A percentile compares a stretch with the other conserved stretches of the same genome.
Evolutionary conservation across 2,888 invertebrate genomes (phyloP).

Genomic region (Cyclophora albipunctata): DNA sequence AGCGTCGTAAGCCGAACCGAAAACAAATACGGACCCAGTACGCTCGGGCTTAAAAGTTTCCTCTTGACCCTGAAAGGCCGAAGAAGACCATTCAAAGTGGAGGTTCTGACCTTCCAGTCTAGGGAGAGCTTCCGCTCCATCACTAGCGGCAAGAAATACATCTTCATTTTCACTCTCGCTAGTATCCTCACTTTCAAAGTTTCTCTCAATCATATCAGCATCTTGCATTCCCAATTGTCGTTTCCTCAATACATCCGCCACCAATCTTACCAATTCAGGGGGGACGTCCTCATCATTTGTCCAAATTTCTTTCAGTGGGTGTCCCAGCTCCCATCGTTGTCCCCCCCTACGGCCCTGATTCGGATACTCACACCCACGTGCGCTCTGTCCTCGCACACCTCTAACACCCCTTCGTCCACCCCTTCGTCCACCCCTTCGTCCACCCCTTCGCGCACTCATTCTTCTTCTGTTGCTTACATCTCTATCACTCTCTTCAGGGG

Average conservation of each 20-base stretch:
- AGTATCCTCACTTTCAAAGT: conserved; percentile 2
- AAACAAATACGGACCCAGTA: too few species aligned
- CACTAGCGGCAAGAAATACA: too few species aligned
- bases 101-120: too few species aligned
- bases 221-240: conserved; percentile 4
- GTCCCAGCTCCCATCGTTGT: conserved; percentile 4
- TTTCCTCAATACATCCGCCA: conserved; percentile 6
- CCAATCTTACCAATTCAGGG: not conserved
- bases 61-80: too few species aligned
- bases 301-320: conserved; percentile 1
- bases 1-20: too few species aligned
- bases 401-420: too few species aligned
- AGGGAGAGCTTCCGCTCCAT: too few species aligned
- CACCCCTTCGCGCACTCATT: conserved; percentile 1
- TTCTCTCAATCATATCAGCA: not conserved
- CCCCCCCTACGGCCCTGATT: not conserved
- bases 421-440: too few species aligned
- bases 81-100: too few species aligned
- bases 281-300: too few species aligned
- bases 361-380: not conserved
- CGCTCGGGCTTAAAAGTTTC: too few species aligned
- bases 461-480: not conserved
- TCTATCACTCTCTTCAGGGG: not conserved
- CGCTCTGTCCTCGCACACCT: conserved; percentile 3
- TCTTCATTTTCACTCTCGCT: conserved; percentile 1